A percentile compares a stretch with the other conserved stretches of the same genome.
Evolutionary conservation across 1,140 invertebrate genomes (phyloP).

Genomic region (Drosophila eugracilis): DNA sequence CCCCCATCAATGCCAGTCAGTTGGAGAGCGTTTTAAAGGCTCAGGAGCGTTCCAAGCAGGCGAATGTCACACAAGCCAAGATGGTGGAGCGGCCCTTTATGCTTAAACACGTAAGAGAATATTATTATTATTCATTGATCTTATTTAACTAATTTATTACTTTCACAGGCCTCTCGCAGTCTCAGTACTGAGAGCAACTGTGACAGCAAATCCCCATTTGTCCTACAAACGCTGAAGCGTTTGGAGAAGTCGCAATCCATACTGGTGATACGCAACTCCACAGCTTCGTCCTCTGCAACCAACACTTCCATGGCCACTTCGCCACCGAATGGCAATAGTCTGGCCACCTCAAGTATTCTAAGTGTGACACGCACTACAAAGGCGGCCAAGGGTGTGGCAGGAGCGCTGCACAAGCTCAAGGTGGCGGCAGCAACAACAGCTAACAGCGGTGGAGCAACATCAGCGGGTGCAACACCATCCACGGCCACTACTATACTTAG

Average conservation of each 20-base stretch:
- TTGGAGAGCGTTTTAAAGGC: slow-evolving; percentile 79
- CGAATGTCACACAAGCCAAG: slow-evolving; percentile 38
- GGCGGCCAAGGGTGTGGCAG: slow-evolving; percentile 58
- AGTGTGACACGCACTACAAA: slow-evolving; percentile 68
- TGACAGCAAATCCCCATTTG: slow-evolving; percentile 79
- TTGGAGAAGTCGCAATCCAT: slow-evolving; percentile 84
- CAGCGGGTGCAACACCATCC: slow-evolving; percentile 20
- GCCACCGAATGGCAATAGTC: slow-evolving; percentile 20
- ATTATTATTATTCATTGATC: rapidly evolving
- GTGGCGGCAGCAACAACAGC: slow-evolving; percentile 24
- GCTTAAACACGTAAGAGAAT: slow-evolving; percentile 73
- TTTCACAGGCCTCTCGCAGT: slow-evolving; percentile 68
- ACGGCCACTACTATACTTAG: slow-evolving; percentile 64
- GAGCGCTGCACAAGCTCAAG: slow-evolving; percentile 67
- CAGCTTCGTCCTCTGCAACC: slow-evolving; percentile 24
- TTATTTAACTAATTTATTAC: too few relatives aligned
- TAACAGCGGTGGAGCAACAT: slow-evolving; percentile 16
- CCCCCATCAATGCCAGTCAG: slow-evolving; percentile 84
- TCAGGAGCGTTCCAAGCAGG: slow-evolving; percentile 50
- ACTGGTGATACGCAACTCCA: slow-evolving; percentile 80
- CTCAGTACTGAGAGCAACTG: slow-evolving; percentile 69
- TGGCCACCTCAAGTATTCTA: slow-evolving; percentile 51
- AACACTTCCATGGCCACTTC: slow-evolving; percentile 36
- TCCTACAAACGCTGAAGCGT: slow-evolving; percentile 82
- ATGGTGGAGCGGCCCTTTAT: slow-evolving; percentile 75